Percentiles rank a stretch among this genome's conserved stretches.
These are phyloP conservation scores for Phyllostomus discolor DNA, from an alignment of 2,113 vertebrate species.

Conservation along the genomic window DNA sequence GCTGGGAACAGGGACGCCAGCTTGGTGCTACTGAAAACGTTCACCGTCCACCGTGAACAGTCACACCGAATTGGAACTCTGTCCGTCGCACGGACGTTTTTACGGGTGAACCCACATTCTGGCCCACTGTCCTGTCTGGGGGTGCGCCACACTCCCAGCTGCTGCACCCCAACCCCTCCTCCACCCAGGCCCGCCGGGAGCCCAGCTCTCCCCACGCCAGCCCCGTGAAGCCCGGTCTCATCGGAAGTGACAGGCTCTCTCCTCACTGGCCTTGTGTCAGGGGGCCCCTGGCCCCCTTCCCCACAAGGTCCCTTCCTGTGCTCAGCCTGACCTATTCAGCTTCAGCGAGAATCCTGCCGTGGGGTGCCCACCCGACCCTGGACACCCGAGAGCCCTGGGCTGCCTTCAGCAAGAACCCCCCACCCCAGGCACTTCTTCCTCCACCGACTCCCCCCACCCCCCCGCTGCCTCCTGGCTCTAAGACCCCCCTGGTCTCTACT, in stretches of 20 bases:
- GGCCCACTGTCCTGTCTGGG: background rate
- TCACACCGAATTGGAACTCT: background rate
- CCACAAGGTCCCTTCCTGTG: too few species aligned
- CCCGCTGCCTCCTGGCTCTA: background rate
- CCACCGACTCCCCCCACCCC: background rate
- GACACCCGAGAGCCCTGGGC: background rate
- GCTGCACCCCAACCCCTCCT: background rate
- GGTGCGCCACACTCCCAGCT: background rate
- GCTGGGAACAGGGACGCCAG: background rate
- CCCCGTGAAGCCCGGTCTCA: background rate
- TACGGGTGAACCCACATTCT: background rate
- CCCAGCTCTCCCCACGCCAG: background rate
- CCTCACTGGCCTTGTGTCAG: too few species aligned
- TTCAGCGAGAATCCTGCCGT: background rate
- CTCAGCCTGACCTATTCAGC: background rate
- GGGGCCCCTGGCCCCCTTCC: background rate
- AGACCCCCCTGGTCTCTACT: background rate
- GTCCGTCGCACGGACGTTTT: background rate
- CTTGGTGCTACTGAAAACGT: background rate
- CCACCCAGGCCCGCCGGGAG: background rate
- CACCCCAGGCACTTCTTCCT: background rate
- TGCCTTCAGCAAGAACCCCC: background rate
- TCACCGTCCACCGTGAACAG: background rate
- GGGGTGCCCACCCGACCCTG: too few species aligned
- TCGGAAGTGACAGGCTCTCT: background rate